A percentile compares a stretch with the other conserved stretches of the same genome.
Conservation (phyloP, 1,140 invertebrate genomes). For the Drosophila yakuba region DNA sequence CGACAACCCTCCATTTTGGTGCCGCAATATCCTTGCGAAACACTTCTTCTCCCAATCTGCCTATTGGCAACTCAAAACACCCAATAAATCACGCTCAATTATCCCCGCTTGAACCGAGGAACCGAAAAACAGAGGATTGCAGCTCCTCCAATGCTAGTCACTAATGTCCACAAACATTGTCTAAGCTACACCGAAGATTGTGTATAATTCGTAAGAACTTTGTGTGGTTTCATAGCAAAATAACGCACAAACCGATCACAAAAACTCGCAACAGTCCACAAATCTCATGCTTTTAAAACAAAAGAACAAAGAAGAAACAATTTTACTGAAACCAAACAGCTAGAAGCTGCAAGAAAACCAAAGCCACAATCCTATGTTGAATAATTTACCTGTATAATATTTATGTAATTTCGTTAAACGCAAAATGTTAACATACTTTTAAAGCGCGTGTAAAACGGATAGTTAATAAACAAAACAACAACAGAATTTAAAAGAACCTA, state of each 20-base stretch:
- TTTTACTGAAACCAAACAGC: conserved; percentile 47
- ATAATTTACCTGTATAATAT: conserved; percentile 70
- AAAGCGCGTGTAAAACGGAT: conserved; percentile 59
- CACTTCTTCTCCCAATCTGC: conserved; percentile 20
- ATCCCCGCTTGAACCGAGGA: conserved; percentile 38
- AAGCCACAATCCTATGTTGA: conserved; percentile 47
- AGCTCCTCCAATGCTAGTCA: conserved; percentile 51
- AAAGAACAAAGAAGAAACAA: conserved; percentile 21
- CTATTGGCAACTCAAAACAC: conserved; percentile 41
- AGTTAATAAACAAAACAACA: conserved; percentile 60
- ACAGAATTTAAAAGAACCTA: conserved; percentile 56
- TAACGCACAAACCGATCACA: conserved; percentile 24
- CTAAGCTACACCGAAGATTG: conserved; percentile 24
- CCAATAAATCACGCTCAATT: conserved; percentile 49
- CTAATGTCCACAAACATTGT: conserved; percentile 18
- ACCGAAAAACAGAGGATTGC: conserved; percentile 2
- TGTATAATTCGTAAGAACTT: conserved; percentile 36
- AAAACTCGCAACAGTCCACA: conserved; percentile 32
- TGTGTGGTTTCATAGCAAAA: conserved; percentile 49
- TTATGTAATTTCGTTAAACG: conserved; percentile 61
- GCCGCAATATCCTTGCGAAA: conserved; percentile 20
- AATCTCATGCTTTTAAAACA: conserved; percentile 64
- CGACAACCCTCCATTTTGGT: conserved; percentile 26
- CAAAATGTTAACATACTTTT: conserved; percentile 76
- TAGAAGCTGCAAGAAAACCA: conserved; percentile 15